A percentile compares a stretch with the other conserved stretches of the same genome.
phyloP scores from a whole-genome alignment of 1,140 invertebrate species.

The Penaeus japonicus region DNA sequence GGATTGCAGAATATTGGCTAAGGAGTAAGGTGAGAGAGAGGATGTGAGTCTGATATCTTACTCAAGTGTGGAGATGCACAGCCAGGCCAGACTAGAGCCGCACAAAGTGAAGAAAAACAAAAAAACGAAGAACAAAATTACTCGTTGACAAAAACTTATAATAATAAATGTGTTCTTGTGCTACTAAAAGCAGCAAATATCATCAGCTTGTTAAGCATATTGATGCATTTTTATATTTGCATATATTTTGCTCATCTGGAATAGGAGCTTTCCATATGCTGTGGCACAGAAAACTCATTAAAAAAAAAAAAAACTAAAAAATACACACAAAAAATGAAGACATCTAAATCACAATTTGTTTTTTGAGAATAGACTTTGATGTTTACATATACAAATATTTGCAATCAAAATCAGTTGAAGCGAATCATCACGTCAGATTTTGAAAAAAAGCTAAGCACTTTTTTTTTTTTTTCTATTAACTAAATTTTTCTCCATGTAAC shows the following conservation, averaged over 20 bases:
- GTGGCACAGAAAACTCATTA: neutral
- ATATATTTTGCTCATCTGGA: neutral
- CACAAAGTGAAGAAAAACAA: conserved; percentile 61
- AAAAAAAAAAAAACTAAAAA: conserved; percentile 20
- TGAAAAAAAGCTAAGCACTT: too few species aligned
- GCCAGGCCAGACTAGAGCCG: conserved; percentile 69
- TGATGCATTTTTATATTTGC: conserved; percentile 21
- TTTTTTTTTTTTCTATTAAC: too few species aligned
- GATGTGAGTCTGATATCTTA: conserved; percentile 63
- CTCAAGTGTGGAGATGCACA: conserved; percentile 69
- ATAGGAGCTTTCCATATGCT: neutral
- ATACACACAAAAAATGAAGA: neutral
- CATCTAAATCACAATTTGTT: neutral
- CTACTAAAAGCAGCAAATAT: conserved; percentile 47
- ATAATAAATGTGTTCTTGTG: conserved; percentile 31
- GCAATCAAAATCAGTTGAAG: too few species aligned
- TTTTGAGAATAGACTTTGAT: too few species aligned
- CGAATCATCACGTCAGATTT: too few species aligned
- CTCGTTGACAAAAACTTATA: conserved; percentile 27
- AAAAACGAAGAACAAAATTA: conserved; percentile 48
- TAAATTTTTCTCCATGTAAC: too few species aligned
- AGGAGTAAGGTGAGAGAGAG: conserved; percentile 51
- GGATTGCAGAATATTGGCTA: neutral
- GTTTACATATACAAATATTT: too few species aligned
- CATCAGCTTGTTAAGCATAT: conserved; percentile 32